phyloP scores from a whole-genome alignment of 64 coral and sea anemone genomes.

The Porites lutea region DNA sequence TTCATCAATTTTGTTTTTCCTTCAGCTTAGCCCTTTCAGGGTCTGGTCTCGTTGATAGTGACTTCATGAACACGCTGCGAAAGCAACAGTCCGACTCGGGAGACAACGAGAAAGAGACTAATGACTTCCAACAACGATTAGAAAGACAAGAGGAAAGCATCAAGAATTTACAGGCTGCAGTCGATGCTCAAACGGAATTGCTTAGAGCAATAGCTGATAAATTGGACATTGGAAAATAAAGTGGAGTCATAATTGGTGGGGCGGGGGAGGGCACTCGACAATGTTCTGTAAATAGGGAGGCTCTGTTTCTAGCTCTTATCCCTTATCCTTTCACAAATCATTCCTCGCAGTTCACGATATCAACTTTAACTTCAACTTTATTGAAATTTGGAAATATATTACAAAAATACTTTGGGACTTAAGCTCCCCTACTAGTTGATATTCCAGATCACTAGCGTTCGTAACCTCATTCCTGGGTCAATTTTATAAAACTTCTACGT shows the following conservation, averaged over 20 bases:
- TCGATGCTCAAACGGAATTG: constrained; percentile 66
- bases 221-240: constrained; percentile 6
- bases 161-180: constrained; percentile 58
- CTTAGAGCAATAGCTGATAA: constrained; percentile 56
- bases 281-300: no score
- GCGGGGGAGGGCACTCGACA: no score
- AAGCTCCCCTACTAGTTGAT: no score
- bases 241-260: not conserved
- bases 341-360: no score
- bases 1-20: not conserved
- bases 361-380: no score
- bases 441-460: no score
- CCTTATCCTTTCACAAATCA: no score
- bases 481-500: no score
- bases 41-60: constrained; percentile 23
- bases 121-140: not conserved
- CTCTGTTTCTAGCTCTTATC: no score
- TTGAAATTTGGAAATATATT: no score
- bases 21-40: constrained; percentile 47
- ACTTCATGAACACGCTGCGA: constrained; percentile 18
- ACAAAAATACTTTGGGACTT: no score
- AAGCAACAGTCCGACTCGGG: not conserved
- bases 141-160: constrained; percentile 49
- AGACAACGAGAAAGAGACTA: not conserved
- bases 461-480: no score